These are phyloP conservation scores for Acanthisitta chloris DNA, from an alignment of 2,113 vertebrate genomes.

Conservation along the genomic window DNA sequence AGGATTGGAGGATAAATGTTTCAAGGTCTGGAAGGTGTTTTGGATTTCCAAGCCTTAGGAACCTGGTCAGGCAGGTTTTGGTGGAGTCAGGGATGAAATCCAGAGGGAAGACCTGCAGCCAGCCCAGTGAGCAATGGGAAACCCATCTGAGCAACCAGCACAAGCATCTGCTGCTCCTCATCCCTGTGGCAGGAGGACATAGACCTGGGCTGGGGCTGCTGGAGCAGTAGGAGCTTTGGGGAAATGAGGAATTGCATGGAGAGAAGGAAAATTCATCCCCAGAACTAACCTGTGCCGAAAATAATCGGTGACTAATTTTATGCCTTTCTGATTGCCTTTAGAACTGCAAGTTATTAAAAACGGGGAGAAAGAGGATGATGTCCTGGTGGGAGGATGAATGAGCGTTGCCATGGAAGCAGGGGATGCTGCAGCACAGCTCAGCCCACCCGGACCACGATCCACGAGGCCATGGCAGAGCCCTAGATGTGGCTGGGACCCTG, in stretches of 20 bases:
- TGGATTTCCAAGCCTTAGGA: background rate
- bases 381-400: background rate
- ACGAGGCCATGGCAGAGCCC: rapidly evolving
- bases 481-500: rapidly evolving
- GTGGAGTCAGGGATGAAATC: background rate
- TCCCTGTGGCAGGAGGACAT: background rate
- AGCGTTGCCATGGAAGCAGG: background rate
- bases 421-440: background rate
- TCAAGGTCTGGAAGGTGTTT: background rate
- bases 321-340: background rate
- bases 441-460: background rate
- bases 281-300: background rate
- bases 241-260: background rate
- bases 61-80: background rate
- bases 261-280: background rate
- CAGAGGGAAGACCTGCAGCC: background rate
- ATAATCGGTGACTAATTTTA: constrained; percentile 16
- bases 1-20: background rate
- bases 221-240: background rate
- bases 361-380: background rate
- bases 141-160: background rate
- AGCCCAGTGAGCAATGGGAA: background rate
- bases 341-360: background rate
- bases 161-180: rapidly evolving
- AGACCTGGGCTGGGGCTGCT: background rate